Base-by-base conservation (phyloP, 2,888 invertebrate genomes). In the Coelinius sp. region DNA sequence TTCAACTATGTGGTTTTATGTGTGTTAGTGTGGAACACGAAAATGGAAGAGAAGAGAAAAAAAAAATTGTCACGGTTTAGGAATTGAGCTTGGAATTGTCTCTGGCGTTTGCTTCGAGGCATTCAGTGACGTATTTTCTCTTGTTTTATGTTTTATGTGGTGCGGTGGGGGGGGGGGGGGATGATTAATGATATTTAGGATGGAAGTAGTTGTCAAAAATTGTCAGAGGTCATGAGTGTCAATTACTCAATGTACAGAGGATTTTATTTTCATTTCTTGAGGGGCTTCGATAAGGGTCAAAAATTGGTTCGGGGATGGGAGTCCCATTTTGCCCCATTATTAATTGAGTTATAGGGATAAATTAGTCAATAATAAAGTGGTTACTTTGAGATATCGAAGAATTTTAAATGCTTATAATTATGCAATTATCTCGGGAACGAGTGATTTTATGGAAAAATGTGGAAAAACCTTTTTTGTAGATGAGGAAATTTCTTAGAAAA, bases 121-220 rank as follows among this genome's bases (percentile, higher is more conserved):
- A 72, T 71, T 53, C 64, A 71, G 72, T 75, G 70, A 75, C 68
- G 70, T 73, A 66, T 56, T 69, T 56, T 69, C 53, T 68, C 68
- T 68, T 64, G 44, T 27, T 71, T 44, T 63, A 75, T 74, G 75
- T 62, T 41, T 41, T 41, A n/a, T n/a, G 41, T 68, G 68, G 76
- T n/a, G 77, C 77, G 41, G 41, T 73, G 68, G 78, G 76, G 75
- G 77, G 77, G 82, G 81, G 82, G 71, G 64, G 79, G 75, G 80
- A 83, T 81, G 82, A 84, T 82, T 80, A 79, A 83, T 82, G 82
- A 74, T 77, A 10, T 41, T 41, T 41, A 41, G n/a, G n/a, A n/a
- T 35, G 73, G n/a, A 64, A 64, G 64, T 20, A 31, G 62, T 59
- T 59, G 69, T 64, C 68, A 52, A 73, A 72, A 52, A 52, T 72